Percentiles rank a stretch among this genome's conserved stretches.
phyloP scores from a whole-genome alignment of 1,140 invertebrate species.

The Penaeus indicus region DNA sequence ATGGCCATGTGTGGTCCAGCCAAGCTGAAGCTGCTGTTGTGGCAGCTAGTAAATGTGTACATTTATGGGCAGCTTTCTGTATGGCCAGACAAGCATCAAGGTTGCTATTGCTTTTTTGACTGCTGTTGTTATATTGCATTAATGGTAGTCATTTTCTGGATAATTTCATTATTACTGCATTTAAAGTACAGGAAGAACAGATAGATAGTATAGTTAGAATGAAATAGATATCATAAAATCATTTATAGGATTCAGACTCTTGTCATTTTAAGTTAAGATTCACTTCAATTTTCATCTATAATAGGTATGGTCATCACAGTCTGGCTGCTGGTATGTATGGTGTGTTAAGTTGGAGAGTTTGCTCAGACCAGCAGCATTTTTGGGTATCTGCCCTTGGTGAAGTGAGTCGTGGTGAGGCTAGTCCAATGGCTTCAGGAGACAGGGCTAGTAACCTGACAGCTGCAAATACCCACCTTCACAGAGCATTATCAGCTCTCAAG shows the following conservation, averaged over 20 bases:
- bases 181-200: too few relatives aligned
- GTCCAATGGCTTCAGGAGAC: conserved; percentile 63
- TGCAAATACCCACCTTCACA: conserved; percentile 72
- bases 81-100: conserved; percentile 87
- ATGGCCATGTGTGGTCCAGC: conserved; percentile 76
- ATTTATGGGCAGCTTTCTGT: conserved; percentile 88
- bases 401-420: conserved; percentile 67
- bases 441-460: conserved; percentile 71
- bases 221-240: too few relatives aligned
- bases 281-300: neutral
- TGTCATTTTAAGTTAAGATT: too few relatives aligned
- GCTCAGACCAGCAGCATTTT: conserved; percentile 90
- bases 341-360: conserved; percentile 80
- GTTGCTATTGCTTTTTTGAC: conserved; percentile 9
- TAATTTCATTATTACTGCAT: too few relatives aligned
- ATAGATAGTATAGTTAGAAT: too few relatives aligned
- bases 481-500: conserved; percentile 80
- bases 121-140: neutral
- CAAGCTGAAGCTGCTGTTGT: conserved; percentile 71
- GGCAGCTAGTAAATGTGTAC: conserved; percentile 75
- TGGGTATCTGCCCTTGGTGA: conserved; percentile 84
- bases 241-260: too few relatives aligned
- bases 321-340: conserved; percentile 80
- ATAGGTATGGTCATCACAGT: conserved; percentile 84
- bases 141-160: neutral